These are phyloP conservation scores for Antigone vipio DNA, from an alignment of 2,113 vertebrate species.

Conservation along the genomic window DNA sequence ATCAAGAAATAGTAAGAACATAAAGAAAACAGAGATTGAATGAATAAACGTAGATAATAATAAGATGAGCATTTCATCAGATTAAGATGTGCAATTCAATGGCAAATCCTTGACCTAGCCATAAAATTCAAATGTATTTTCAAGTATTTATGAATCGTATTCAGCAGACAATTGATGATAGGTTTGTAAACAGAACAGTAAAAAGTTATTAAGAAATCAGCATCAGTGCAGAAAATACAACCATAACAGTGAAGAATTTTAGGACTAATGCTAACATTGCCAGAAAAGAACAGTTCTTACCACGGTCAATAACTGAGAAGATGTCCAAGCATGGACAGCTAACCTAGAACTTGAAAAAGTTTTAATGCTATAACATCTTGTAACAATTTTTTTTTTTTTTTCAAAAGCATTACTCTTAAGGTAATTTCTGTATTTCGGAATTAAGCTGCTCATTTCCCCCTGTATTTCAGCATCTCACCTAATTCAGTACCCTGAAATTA, in stretches of 20 bases:
- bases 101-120: not conserved
- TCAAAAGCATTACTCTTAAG: not conserved
- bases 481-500: not conserved
- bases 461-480: not conserved
- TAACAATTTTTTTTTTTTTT: not conserved
- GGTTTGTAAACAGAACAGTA: not conserved
- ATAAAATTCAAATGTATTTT: not conserved
- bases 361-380: not conserved
- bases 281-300: not conserved
- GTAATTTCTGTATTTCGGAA: not conserved
- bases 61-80: not conserved
- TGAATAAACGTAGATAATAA: not conserved
- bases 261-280: not conserved
- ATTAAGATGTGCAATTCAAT: not conserved
- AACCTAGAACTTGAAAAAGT: not conserved
- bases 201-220: not conserved
- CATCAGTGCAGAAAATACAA: not conserved
- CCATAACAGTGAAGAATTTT: not conserved
- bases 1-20: not conserved
- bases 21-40: not conserved
- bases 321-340: not conserved
- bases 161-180: not conserved
- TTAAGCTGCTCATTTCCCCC: not conserved
- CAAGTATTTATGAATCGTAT: not conserved
- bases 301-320: not conserved